Evolutionary conservation across 1,140 invertebrate species (phyloP), one percentile per base, ranked within the genome.

Genomic region (Conus ventricosus): DNA sequence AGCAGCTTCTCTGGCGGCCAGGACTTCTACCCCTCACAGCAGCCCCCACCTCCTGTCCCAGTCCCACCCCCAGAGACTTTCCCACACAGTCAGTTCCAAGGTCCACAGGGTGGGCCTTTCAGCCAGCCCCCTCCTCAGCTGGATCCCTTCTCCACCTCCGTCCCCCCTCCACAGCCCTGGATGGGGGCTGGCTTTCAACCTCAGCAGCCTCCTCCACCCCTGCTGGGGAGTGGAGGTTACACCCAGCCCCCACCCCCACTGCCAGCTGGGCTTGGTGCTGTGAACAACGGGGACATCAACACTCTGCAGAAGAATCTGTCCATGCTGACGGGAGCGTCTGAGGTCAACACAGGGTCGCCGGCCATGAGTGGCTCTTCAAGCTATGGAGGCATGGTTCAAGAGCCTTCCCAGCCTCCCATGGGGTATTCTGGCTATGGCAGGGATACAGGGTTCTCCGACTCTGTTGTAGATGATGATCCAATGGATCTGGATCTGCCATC

Each of bases 231-330:
- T 2, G 67, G 67, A 71, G 67, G 25, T 0, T 57, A 25, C 55
- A 55, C 5, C 55, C 81, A 84, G 67, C 82, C 82, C 23, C 57
- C 82, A 60, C 53, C 53, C 54, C 11, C 54, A 5, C 25, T 67
- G 57, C 67, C 93, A 13, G 89, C 91, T 53, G 92, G 98, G 78
- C 98, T 98, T 5, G 98, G 98, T 27, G 98, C 99, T 95, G 97
- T 99, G 96, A 92, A 91, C n/a, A 98, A 98, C 88, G 98, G 99
- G 96, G 98, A 98, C 96, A 99, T 98, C 96, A 98, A 98, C 95
- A 95, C 94, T 94, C 87, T 87, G 20, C 75, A 78, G n/a, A 27
- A 89, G 78, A 82, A 55, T n/a, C 76, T 55, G n/a, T 15, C 63
- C 25, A 63, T 82, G 27, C 82, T 88, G 75, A 76, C 84, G 3